Evolutionary conservation across 2,888 invertebrate genomes (phyloP).

Genomic region (Rhamnusium bicolor): DNA sequence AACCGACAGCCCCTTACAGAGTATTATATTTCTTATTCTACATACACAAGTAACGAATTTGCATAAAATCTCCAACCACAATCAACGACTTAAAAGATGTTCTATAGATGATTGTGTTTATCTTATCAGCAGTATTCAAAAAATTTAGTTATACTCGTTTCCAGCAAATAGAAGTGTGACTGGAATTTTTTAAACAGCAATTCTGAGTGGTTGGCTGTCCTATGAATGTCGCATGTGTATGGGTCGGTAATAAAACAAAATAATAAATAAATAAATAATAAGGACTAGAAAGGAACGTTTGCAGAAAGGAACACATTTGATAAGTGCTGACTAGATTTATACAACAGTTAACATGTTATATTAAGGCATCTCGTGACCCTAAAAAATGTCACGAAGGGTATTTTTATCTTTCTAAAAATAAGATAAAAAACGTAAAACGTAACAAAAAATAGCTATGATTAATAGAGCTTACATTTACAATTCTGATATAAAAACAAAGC

Average conservation of each 20-base stretch:
- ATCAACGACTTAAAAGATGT: background rate
- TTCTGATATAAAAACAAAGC: conserved; percentile 59
- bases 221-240: conserved; percentile 21
- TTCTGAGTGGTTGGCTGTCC: conserved; percentile 12
- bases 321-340: conserved; percentile 69
- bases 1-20: conserved; percentile 43
- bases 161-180: background rate
- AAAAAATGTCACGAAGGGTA: conserved; percentile 65
- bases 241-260: conserved; percentile 34
- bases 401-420: conserved; percentile 47
- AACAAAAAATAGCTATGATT: conserved; percentile 50
- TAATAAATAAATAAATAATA: conserved; percentile 45
- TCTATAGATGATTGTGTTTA: background rate
- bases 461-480: conserved; percentile 56
- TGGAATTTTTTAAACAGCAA: background rate
- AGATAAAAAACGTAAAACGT: conserved; percentile 44
- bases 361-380: conserved; percentile 69
- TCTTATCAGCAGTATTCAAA: background rate
- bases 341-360: conserved; percentile 60
- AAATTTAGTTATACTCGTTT: background rate
- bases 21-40: conserved; percentile 43
- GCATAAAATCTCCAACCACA: conserved; percentile 14
- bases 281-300: conserved; percentile 63
- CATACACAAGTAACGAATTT: conserved; percentile 22
- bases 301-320: conserved; percentile 60